phyloP scores from a whole-genome alignment of 2,113 vertebrate genomes.

The Pipa parva region DNA sequence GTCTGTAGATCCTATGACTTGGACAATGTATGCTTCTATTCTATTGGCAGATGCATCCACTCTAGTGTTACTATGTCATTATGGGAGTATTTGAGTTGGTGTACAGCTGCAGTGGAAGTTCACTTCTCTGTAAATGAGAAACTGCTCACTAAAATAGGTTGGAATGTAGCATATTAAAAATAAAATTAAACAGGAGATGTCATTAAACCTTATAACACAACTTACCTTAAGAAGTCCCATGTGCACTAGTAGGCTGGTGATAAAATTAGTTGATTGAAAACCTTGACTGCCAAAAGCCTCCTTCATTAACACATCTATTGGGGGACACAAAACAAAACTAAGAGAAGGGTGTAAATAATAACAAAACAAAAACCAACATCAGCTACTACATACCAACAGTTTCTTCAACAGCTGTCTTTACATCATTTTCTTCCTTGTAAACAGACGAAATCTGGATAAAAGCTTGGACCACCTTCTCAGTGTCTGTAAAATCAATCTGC shows the following conservation, averaged over 20 bases:
- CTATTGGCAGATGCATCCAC: no score
- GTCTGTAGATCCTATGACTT: no score
- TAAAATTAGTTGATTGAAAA: constrained; percentile 77
- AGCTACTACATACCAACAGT: constrained; percentile 57
- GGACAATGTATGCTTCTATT: no score
- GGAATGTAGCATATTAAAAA: no score
- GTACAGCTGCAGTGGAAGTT: no score
- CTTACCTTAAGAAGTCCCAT: constrained; percentile 94
- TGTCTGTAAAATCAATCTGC: constrained; percentile 82
- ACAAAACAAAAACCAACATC: not conserved
- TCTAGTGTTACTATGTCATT: no score
- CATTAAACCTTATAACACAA: no score
- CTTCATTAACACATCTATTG: constrained; percentile 77
- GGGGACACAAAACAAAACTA: constrained; percentile 5
- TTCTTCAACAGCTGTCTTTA: constrained; percentile 74
- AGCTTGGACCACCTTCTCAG: constrained; percentile 74
- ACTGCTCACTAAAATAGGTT: no score
- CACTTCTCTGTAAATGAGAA: no score
- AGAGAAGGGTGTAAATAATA: not conserved
- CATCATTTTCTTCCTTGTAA: constrained; percentile 80
- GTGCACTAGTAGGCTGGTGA: constrained; percentile 81
- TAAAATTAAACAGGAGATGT: no score
- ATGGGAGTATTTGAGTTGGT: no score
- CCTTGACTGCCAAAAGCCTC: constrained; percentile 77
- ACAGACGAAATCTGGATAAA: constrained; percentile 90